phyloP scores from a whole-genome alignment of 2,797 vertebrate genomes.

The Sebastes variabilis region DNA sequence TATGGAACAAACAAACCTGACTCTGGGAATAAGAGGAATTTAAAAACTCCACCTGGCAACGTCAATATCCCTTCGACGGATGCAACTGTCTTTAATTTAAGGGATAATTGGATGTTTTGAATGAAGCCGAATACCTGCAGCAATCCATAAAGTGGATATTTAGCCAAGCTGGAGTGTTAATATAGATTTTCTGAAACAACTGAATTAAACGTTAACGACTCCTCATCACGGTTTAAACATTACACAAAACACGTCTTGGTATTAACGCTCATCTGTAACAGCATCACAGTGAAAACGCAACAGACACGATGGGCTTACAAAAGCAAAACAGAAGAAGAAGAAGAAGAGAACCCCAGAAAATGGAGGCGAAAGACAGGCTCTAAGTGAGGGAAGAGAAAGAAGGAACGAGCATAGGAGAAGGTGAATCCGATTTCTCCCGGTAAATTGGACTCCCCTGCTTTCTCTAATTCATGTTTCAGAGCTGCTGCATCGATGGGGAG shows the following conservation, averaged over 20 bases:
- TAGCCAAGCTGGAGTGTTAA: background rate
- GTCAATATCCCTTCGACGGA: background rate
- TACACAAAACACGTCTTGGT: background rate
- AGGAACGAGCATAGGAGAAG: slow-evolving; percentile 67
- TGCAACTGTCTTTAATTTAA: background rate
- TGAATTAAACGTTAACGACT: slow-evolving; percentile 9
- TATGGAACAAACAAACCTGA: background rate
- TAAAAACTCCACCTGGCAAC: background rate
- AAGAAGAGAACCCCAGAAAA: slow-evolving; percentile 39
- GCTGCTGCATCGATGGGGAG: slow-evolving; percentile 86
- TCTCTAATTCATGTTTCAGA: slow-evolving; percentile 91
- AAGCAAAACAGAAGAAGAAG: slow-evolving; percentile 37
- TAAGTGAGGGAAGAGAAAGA: slow-evolving; percentile 53
- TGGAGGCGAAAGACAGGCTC: slow-evolving; percentile 47
- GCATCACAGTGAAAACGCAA: slow-evolving; percentile 14
- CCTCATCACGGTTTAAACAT: background rate
- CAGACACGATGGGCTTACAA: slow-evolving; percentile 27
- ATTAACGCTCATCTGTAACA: background rate
- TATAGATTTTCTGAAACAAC: slow-evolving; percentile 21
- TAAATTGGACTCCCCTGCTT: slow-evolving; percentile 91
- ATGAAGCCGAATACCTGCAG: background rate
- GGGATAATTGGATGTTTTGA: slow-evolving; percentile 10
- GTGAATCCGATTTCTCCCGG: slow-evolving; percentile 81
- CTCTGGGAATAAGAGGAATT: background rate
- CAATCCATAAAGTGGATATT: slow-evolving; percentile 9